These are phyloP conservation scores for Channallabes apus DNA, from an alignment of 2,797 vertebrate genomes.

Conservation along the genomic window DNA sequence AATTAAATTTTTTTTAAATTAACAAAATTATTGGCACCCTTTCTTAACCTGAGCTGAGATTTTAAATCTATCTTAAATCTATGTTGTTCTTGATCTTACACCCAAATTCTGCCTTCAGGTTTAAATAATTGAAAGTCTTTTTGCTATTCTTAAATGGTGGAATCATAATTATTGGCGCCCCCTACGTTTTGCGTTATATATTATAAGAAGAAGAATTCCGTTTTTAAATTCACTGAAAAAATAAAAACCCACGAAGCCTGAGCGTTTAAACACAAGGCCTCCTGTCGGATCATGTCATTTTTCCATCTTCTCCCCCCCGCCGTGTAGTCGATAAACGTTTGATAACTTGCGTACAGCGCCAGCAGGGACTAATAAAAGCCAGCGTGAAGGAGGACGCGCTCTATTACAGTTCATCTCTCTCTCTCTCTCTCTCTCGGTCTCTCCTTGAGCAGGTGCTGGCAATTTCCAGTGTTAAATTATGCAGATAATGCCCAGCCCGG, in stretches of 20 bases:
- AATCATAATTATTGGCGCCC: not conserved
- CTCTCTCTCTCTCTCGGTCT: constrained; percentile 3
- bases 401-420: constrained; percentile 27
- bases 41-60: not conserved
- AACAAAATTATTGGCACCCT: not conserved
- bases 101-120: not conserved
- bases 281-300: not conserved
- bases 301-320: not conserved
- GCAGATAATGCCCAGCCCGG: constrained; percentile 62
- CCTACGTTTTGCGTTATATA: not conserved
- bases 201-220: not conserved
- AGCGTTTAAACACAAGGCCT: not conserved
- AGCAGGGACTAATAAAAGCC: constrained; percentile 38
- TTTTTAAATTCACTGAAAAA: not conserved
- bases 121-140: not conserved
- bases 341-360: not conserved
- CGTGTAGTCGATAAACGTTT: not conserved
- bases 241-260: too few species aligned
- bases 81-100: not conserved
- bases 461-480: constrained; percentile 61
- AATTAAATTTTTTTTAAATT: not conserved
- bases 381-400: constrained; percentile 30
- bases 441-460: constrained; percentile 52
- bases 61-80: too few species aligned
- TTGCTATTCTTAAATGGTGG: too few species aligned